phyloP scores from a whole-genome alignment of 1,140 invertebrate genomes.

The Scaptomyza hsui region DNA sequence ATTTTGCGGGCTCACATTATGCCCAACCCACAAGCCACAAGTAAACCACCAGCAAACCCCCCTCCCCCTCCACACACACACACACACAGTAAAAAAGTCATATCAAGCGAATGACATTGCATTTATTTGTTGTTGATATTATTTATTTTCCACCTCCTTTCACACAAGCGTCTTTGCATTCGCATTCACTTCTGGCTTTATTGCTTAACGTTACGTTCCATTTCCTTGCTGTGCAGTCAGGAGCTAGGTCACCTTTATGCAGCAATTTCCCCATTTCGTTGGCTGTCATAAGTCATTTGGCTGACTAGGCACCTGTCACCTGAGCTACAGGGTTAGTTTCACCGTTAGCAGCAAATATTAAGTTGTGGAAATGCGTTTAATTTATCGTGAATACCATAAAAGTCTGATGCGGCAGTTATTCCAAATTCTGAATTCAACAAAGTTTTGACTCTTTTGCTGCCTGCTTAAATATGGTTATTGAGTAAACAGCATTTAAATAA shows the following conservation, averaged over 20 bases:
- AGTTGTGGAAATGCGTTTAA: not conserved
- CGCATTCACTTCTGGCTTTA: not conserved
- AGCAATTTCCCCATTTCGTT: constrained; percentile 66
- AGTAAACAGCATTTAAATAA: too few species aligned
- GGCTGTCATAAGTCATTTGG: constrained; percentile 62
- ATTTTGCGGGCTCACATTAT: constrained; percentile 7
- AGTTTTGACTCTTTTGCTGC: too few species aligned
- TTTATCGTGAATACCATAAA: constrained; percentile 1
- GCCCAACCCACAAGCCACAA: constrained; percentile 8
- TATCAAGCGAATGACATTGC: constrained; percentile 50
- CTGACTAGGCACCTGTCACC: constrained; percentile 59
- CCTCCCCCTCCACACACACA: not conserved
- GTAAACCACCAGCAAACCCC: not conserved
- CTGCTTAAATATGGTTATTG: too few species aligned
- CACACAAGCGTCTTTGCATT: not conserved
- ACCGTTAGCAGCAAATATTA: not conserved
- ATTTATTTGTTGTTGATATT: constrained; percentile 33
- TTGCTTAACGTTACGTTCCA: constrained; percentile 38
- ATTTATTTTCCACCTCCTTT: not conserved
- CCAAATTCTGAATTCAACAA: too few species aligned
- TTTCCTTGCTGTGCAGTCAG: constrained; percentile 21
- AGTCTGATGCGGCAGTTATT: not conserved
- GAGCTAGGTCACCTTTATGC: constrained; percentile 36
- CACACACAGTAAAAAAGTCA: constrained; percentile 10
- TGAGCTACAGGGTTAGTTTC: constrained; percentile 16